Base-by-base conservation (phyloP, 2,888 invertebrate species). In the Nemotelus pantherinus region DNA sequence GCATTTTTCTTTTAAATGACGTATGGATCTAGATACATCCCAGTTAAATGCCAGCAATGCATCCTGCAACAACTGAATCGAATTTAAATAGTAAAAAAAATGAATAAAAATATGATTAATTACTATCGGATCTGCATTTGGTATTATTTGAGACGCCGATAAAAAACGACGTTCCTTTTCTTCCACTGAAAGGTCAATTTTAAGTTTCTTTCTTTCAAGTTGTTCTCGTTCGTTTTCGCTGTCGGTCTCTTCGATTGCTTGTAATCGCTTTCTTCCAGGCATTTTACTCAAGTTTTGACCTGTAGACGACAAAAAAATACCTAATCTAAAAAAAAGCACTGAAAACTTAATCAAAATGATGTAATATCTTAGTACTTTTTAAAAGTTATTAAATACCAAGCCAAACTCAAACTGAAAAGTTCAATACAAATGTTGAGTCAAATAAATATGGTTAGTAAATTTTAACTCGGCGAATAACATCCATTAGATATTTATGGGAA, bases 41-140 rank as follows among this genome's bases (percentile, higher is more conserved):
- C 88, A 88, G 64, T 85, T 83, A 55, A 84, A 84, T 47, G 84
- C 84, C 7, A 88, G 84, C 70, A 88, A 80, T 0, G 86, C 83
- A 80, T 88, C 88, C 84, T 88, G 88, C 55, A 88, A 83, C 71
- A 86, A 86, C 88, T 86, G 25, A 53, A 44, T 72, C 39, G 2
- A 41, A 6, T 44, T 2, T 9, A 39, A 53, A 10, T 64, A 45
- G 41, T 45, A 41, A 74, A 6, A 4, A 50, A 43, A 5, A 45
- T 47, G 45, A 44, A 9, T 75, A 50, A 10, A 57, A 53, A 9
- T 50, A 41, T 41, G 5, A 2, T 25, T 48, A 80, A 83, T 80
- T 82, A 87, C 87, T 87, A 87, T 87, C 53, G 86, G 85, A 80
- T 87, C 87, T 77, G 84, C 86, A 5, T 85, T 81, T 7, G 86